phyloP scores from a whole-genome alignment of 2,888 invertebrate genomes.

The Halocaridina rubra region DNA sequence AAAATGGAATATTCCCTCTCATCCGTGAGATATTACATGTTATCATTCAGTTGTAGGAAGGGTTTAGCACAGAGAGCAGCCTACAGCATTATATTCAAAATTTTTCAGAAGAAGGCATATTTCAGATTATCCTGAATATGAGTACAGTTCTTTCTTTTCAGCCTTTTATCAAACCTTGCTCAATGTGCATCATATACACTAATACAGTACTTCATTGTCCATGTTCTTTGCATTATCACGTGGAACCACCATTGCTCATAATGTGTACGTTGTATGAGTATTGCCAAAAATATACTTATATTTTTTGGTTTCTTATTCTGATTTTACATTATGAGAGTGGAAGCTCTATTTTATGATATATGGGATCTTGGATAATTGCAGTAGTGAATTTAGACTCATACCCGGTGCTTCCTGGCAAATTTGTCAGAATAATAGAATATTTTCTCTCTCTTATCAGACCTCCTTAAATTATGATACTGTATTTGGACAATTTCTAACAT shows the following conservation, averaged over 20 bases:
- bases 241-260: no score
- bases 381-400: conserved; percentile 37
- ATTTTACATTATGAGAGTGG: no score
- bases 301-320: no score
- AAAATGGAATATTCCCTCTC: no score
- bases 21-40: no score
- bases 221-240: no score
- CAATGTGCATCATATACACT: conserved; percentile 52
- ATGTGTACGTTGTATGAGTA: no score
- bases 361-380: conserved; percentile 24
- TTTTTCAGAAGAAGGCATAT: not conserved
- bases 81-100: conserved; percentile 22
- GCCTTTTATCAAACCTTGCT: conserved; percentile 50
- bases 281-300: no score
- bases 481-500: conserved; percentile 21
- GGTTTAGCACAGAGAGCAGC: conserved; percentile 52
- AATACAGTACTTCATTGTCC: not conserved
- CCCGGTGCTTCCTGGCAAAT: conserved; percentile 58
- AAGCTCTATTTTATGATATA: not conserved
- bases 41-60: conserved; percentile 24
- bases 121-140: conserved; percentile 24
- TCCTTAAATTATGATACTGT: conserved; percentile 33
- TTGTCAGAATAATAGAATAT: conserved; percentile 35
- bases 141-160: conserved; percentile 22
- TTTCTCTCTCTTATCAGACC: conserved; percentile 30